Base-by-base conservation (phyloP, 2,888 invertebrate genomes). In the Drosophila anomelani region DNA sequence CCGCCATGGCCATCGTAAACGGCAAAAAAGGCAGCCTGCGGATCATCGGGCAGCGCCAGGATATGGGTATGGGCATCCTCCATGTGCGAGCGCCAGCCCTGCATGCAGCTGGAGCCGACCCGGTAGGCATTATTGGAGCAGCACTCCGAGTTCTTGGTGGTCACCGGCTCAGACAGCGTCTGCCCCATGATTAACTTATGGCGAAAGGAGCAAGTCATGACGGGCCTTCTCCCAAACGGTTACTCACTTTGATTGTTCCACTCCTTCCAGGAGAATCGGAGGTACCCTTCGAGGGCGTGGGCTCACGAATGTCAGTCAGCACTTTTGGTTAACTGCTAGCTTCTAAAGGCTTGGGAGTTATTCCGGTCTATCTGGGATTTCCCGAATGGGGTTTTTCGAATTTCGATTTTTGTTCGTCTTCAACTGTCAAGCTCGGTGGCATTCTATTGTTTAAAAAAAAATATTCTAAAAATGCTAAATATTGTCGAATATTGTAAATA, bases 81-180 rank as follows among this genome's bases (percentile, higher is more conserved):
- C 99, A 99, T 99, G 80, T 97, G 97, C 66, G 98, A 96, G 76
- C 99, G 94, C 99, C 99, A 99, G 92, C 99, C 99, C 93, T 99
- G 99, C 99, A 99, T 99, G 91, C 97, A 98, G 23, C 98, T 98
- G 1, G 98, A 97, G n/a, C 98, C 99, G 7, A 99, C 93, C 8
- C 94, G 92, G 88, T 93, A 95, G 7, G 94, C 93, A 34, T 94
- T 93, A 91, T 97, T 96, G 91, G 96, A 95, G 88, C 96, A 96
- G 92, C 95, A 95, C 12, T 96, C 94, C 0, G 97, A 96, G 90
- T 96, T 96, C 93, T 97, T 97, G 77, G 95, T 95, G 34, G 99
- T 99, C 78, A 99, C 96, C 47, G 99, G 99, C 93, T 99, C 99
- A 71, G 98, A 98, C 77, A 99, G 94, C 86, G 98, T 98, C 93